phyloP scores from a whole-genome alignment of 2,888 invertebrate species.

The Thelaira solivaga region DNA sequence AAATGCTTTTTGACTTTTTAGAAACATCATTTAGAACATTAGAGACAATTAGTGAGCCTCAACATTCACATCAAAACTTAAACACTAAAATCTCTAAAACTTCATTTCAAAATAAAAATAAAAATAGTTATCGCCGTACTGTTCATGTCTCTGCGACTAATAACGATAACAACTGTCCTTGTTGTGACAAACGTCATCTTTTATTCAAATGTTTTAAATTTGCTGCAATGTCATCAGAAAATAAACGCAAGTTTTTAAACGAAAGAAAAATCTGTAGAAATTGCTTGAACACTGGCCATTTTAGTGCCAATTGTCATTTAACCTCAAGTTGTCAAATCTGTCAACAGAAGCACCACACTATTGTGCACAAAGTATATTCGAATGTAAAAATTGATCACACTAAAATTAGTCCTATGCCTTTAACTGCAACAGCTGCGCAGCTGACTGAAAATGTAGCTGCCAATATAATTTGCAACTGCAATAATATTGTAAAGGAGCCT shows the following conservation, averaged over 20 bases:
- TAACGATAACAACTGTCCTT: slow-evolving; percentile 15
- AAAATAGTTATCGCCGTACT: no score
- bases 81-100: no score
- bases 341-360: neutral
- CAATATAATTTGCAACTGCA: no score
- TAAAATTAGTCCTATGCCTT: neutral
- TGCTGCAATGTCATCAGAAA: neutral
- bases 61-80: no score
- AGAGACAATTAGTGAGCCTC: neutral
- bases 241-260: slow-evolving; percentile 10
- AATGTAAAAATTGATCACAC: neutral
- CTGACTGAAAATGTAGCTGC: neutral
- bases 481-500: neutral
- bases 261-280: slow-evolving; percentile 21
- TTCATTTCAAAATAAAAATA: no score
- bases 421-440: neutral
- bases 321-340: neutral
- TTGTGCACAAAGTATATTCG: neutral
- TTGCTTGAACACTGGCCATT: slow-evolving; percentile 35
- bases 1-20: neutral
- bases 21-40: neutral
- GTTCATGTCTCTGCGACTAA: no score
- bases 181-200: slow-evolving; percentile 28
- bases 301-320: neutral
- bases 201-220: slow-evolving; percentile 48